A percentile compares a stretch with the other conserved stretches of the same genome.
Evolutionary conservation across 2,888 invertebrate species (phyloP).

Genomic region (Tenthredo scrophulariae): DNA sequence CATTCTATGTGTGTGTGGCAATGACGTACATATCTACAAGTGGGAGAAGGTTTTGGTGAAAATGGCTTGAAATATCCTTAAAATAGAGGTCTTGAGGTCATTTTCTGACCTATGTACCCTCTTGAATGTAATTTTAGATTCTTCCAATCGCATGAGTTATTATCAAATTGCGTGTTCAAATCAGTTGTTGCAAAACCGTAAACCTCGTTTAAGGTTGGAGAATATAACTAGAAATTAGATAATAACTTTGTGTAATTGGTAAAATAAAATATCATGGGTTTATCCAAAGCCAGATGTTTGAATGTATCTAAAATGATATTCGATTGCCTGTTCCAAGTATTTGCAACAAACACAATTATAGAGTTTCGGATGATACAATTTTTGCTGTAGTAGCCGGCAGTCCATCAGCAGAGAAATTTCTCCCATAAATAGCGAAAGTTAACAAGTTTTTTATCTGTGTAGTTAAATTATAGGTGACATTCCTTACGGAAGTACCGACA

Average conservation of each 20-base stretch:
- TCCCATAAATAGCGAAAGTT: slow-evolving; percentile 67
- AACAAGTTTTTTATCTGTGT: slow-evolving; percentile 62
- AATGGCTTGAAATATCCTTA: no score
- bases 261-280: slow-evolving; percentile 11
- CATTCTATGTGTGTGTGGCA: neutral
- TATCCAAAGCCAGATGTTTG: neutral
- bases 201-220: neutral
- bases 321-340: neutral
- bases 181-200: neutral
- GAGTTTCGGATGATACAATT: neutral
- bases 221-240: neutral
- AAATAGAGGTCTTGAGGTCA: neutral
- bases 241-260: slow-evolving; percentile 13
- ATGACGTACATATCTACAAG: neutral
- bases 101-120: neutral
- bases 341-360: neutral
- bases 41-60: neutral
- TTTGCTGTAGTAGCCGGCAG: neutral
- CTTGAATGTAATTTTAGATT: neutral
- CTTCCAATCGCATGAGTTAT: neutral
- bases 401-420: slow-evolving; percentile 64
- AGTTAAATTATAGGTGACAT: slow-evolving; percentile 59
- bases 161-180: neutral
- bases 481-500: slow-evolving; percentile 56
- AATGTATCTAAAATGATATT: neutral